These are phyloP conservation scores for Orestias chungarensis DNA, from an alignment of 2,797 vertebrate genomes.

Conservation along the genomic window DNA sequence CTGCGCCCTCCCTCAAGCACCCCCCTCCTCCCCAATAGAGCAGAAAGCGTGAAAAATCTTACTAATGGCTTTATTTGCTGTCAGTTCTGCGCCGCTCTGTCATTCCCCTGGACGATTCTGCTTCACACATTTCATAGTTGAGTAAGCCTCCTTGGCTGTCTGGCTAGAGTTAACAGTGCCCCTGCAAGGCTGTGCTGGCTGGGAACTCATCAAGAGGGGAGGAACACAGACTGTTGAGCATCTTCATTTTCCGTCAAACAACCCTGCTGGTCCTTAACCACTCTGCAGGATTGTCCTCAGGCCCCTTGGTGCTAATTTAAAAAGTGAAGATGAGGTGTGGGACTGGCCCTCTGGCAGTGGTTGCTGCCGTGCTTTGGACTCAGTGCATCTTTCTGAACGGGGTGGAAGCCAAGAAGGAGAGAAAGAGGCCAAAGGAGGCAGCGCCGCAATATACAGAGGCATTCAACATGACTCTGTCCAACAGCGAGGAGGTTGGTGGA, in stretches of 20 bases:
- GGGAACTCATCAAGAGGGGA: conserved; percentile 68
- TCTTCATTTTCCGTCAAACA: conserved; percentile 43
- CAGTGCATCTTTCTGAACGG: conserved; percentile 80
- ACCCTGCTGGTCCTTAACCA: conserved; percentile 12
- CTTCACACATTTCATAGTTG: conserved; percentile 84
- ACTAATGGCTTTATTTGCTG: conserved; percentile 87
- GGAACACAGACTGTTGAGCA: conserved; percentile 46
- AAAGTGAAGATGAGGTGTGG: conserved; percentile 83
- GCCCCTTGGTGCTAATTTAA: conserved; percentile 37
- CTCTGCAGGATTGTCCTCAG: conserved; percentile 27
- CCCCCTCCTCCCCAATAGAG: conserved; percentile 78
- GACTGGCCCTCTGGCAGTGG: conserved; percentile 82
- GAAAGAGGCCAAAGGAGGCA: conserved; percentile 82
- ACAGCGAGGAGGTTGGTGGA: conserved; percentile 84
- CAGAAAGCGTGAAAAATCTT: conserved; percentile 85
- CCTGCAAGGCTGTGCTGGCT: conserved; percentile 62
- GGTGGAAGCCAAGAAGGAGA: conserved; percentile 82
- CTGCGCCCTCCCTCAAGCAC: conserved; percentile 50
- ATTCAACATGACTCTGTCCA: conserved; percentile 84
- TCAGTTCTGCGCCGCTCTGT: conserved; percentile 83
- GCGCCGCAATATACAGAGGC: conserved; percentile 82
- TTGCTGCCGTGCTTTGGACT: conserved; percentile 84
- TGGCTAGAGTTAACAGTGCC: conserved; percentile 60
- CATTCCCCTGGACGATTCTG: conserved; percentile 80
- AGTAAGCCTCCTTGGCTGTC: conserved; percentile 77